phyloP scores from a whole-genome alignment of 2,797 vertebrate species.

The Sebastes nivosus region DNA sequence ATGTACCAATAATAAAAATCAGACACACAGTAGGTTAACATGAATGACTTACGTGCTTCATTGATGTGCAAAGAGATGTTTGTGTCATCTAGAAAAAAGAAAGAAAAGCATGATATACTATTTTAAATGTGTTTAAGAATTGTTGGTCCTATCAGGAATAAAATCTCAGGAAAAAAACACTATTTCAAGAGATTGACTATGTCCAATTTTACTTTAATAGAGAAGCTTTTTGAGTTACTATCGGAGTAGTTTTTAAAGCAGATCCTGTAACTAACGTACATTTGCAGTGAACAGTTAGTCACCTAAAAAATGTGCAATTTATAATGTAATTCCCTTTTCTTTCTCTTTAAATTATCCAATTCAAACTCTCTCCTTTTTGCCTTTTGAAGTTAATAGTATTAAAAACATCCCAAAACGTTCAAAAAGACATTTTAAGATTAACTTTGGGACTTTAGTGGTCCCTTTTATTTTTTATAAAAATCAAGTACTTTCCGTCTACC shows the following conservation, averaged over 20 bases:
- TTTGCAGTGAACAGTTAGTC: not conserved
- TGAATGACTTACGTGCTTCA: slow-evolving; percentile 65
- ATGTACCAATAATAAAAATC: not conserved
- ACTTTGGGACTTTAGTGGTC: not conserved
- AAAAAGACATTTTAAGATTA: not conserved
- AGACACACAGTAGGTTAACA: not conserved
- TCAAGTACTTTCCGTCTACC: not conserved
- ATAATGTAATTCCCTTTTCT: not conserved
- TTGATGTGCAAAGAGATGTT: slow-evolving; percentile 87
- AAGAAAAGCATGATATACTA: not conserved
- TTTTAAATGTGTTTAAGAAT: not conserved
- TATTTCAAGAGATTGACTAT: not conserved
- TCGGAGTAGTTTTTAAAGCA: not conserved
- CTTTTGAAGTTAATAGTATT: not conserved
- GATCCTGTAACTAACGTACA: not conserved
- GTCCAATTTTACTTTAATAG: not conserved
- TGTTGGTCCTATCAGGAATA: not conserved
- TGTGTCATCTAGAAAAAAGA: slow-evolving; percentile 82
- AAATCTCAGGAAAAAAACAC: not conserved
- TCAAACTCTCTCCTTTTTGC: not conserved
- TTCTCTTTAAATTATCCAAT: not conserved
- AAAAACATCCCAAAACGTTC: not conserved
- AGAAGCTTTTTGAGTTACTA: not conserved
- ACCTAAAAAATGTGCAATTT: not conserved
- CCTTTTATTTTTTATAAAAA: not conserved